A percentile compares a stretch with the other conserved stretches of the same genome.
Conservation (phyloP, 2,113 vertebrate genomes). For the Gymnarchus niloticus region DNA sequence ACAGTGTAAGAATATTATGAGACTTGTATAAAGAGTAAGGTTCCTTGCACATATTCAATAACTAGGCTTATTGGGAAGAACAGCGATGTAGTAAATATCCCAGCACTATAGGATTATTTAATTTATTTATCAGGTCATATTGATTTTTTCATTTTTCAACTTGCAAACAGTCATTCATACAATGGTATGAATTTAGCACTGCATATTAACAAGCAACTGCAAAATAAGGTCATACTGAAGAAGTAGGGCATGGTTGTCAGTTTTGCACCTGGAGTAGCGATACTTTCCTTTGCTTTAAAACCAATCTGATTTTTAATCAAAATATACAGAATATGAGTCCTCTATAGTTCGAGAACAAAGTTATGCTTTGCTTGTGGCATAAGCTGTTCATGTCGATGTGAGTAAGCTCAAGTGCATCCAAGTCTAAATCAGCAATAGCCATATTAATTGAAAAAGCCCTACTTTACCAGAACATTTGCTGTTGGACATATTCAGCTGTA, state of each 20-base stretch:
- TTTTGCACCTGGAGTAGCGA: not conserved
- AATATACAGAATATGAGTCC: not conserved
- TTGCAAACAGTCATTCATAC: no score
- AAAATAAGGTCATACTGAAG: not conserved
- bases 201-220: not conserved
- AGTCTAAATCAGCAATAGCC: not conserved
- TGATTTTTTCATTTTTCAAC: not conserved
- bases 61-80: not conserved
- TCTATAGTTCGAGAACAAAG: not conserved
- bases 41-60: not conserved
- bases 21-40: not conserved
- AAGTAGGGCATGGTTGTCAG: not conserved
- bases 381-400: not conserved
- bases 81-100: not conserved
- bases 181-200: not conserved
- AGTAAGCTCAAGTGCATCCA: not conserved
- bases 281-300: not conserved
- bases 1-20: not conserved
- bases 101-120: not conserved
- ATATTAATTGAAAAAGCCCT: not conserved
- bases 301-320: not conserved
- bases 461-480: not conserved
- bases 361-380: not conserved
- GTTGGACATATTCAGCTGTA: not conserved
- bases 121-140: not conserved